Evolutionary conservation across 2,888 invertebrate species (phyloP).

Genomic region (Entomobrya proxima): DNA sequence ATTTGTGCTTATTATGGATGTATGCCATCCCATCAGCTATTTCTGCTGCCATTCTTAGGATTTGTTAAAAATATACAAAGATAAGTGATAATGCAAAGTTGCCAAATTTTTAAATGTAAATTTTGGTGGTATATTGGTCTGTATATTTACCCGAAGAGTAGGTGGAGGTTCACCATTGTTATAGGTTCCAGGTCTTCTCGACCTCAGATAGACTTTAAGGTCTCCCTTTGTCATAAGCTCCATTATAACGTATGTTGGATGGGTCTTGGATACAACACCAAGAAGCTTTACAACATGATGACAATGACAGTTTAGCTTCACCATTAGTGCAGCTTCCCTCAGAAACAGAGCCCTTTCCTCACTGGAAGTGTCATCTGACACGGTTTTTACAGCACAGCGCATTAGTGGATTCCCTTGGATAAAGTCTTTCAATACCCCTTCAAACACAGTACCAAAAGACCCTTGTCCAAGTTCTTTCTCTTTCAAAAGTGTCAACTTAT

Average conservation of each 20-base stretch:
- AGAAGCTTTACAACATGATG: conserved; percentile 93
- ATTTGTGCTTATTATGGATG: conserved; percentile 93
- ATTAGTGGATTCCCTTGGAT: conserved; percentile 82
- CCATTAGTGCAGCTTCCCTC: conserved; percentile 97
- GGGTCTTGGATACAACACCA: conserved; percentile 95
- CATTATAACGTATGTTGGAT: conserved; percentile 97
- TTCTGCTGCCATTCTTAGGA: conserved; percentile 89
- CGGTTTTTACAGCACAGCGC: conserved; percentile 93
- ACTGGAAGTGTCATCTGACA: conserved; percentile 91
- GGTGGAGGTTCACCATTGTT: conserved; percentile 83
- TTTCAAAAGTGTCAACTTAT: conserved; percentile 85
- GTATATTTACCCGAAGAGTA: conserved; percentile 79
- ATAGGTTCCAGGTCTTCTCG: conserved; percentile 87
- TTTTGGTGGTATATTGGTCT: not conserved
- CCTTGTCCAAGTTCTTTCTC: conserved; percentile 91
- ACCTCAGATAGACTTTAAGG: conserved; percentile 91
- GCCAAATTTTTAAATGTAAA: not conserved
- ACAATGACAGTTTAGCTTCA: conserved; percentile 82
- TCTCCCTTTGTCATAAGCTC: conserved; percentile 97
- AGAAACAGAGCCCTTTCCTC: conserved; percentile 93
- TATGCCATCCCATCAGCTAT: conserved; percentile 99
- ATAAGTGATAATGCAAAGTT: too few relatives aligned
- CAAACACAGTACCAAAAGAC: conserved; percentile 88
- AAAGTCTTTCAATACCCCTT: conserved; percentile 85
- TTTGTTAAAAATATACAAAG: conserved; percentile 74